Percentiles rank a stretch among this genome's conserved stretches.
Evolutionary conservation across 2,797 vertebrate species (phyloP).

Genomic region (Mormyrus proboscirostris): DNA sequence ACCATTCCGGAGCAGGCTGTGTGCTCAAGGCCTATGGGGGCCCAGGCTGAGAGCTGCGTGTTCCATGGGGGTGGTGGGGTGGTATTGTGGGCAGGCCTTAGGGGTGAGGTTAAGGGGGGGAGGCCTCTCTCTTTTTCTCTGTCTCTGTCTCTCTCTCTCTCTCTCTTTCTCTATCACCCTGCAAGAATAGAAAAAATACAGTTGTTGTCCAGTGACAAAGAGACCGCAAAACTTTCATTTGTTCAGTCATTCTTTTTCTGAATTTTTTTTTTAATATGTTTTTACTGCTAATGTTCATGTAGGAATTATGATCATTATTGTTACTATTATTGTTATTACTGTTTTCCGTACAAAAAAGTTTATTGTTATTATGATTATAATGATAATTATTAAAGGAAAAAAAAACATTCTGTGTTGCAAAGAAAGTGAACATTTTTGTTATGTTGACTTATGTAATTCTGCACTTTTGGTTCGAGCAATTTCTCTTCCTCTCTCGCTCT

Average conservation of each 20-base stretch:
- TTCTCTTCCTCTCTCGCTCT: constrained; percentile 31
- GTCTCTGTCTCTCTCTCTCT: background rate
- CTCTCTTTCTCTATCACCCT: constrained; percentile 29
- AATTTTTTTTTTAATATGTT: constrained; percentile 42
- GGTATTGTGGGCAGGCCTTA: constrained; percentile 37
- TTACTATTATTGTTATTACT: constrained; percentile 76
- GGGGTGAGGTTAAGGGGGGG: constrained; percentile 27
- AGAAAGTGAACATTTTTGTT: constrained; percentile 63
- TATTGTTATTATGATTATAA: constrained; percentile 57
- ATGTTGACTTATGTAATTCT: constrained; percentile 70
- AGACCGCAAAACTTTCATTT: constrained; percentile 59
- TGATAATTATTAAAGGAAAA: constrained; percentile 59
- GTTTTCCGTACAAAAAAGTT: constrained; percentile 51
- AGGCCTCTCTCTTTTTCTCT: constrained; percentile 13
- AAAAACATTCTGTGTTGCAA: constrained; percentile 73
- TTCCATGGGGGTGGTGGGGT: constrained; percentile 29
- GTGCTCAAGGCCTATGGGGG: constrained; percentile 37
- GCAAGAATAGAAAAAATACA: constrained; percentile 20
- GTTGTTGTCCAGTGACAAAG: constrained; percentile 48
- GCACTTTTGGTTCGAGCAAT: constrained; percentile 75
- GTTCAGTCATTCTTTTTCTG: constrained; percentile 16
- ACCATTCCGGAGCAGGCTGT: constrained; percentile 58
- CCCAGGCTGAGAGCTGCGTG: constrained; percentile 23
- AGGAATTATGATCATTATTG: constrained; percentile 72
- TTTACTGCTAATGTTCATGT: constrained; percentile 67